Conservation (phyloP, 1,140 invertebrate genomes). For the Panagrolaimus sp. region DNA sequence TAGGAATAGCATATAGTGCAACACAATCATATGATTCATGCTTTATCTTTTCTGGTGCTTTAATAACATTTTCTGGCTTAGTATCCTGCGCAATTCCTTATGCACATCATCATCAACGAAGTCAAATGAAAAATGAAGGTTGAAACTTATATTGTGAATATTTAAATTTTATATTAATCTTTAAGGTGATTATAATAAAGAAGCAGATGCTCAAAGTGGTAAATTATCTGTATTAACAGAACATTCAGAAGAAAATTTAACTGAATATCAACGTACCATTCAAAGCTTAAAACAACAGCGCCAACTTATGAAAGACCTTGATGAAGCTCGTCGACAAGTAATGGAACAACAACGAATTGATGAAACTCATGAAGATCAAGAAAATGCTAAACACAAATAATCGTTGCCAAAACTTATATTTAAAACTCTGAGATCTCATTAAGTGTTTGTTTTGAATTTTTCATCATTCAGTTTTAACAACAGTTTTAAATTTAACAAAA, state of each 20-base stretch:
- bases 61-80: slow-evolving; percentile 49
- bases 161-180: neutral
- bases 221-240: slow-evolving; percentile 57
- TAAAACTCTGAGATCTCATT: too few species aligned
- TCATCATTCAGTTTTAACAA: too few species aligned
- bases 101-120: slow-evolving; percentile 40
- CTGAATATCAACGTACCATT: slow-evolving; percentile 57
- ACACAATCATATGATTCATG: slow-evolving; percentile 53
- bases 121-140: slow-evolving; percentile 54
- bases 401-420: too few species aligned
- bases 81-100: slow-evolving; percentile 47
- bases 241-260: slow-evolving; percentile 54
- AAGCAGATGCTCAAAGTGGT: slow-evolving; percentile 46
- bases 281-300: slow-evolving; percentile 51
- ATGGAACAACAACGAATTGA: slow-evolving; percentile 8
- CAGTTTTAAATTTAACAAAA: too few species aligned
- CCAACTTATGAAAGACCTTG: slow-evolving; percentile 28
- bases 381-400: too few species aligned
- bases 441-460: too few species aligned
- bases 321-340: neutral
- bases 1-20: slow-evolving; percentile 52
- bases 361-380: neutral
- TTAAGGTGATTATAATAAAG: slow-evolving; percentile 41
- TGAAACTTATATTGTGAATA: neutral
- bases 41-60: slow-evolving; percentile 48